phyloP scores from a whole-genome alignment of 2,888 invertebrate genomes.

The Conus canariensis region DNA sequence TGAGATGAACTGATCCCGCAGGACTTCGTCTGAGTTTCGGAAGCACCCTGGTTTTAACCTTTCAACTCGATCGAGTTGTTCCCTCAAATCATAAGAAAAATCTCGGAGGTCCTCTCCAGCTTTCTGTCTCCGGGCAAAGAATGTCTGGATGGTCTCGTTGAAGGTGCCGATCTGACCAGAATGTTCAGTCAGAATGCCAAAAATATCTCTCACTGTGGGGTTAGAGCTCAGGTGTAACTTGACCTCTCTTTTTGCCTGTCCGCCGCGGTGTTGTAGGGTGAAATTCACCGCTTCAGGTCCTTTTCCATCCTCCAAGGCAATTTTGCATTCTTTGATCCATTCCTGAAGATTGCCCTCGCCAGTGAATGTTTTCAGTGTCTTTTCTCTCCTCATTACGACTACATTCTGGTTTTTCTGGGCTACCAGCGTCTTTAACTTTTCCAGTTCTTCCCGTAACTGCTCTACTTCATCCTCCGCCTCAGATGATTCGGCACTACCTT shows the following conservation, averaged over 20 bases:
- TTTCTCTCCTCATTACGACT: not conserved
- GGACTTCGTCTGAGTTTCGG: not conserved
- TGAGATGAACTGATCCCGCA: not conserved
- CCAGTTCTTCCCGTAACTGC: not conserved
- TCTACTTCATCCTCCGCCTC: too few species aligned
- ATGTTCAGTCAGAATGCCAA: not conserved
- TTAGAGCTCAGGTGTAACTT: not conserved
- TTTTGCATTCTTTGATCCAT: not conserved
- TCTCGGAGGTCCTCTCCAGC: not conserved
- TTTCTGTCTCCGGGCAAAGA: not conserved
- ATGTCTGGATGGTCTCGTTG: not conserved
- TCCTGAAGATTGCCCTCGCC: not conserved
- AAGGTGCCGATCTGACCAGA: not conserved
- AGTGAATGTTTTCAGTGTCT: not conserved
- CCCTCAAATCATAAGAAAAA: not conserved
- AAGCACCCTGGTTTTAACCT: not conserved
- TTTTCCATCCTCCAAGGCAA: not conserved
- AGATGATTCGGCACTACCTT: too few species aligned
- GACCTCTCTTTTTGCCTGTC: not conserved
- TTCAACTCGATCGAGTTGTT: not conserved
- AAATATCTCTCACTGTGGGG: not conserved
- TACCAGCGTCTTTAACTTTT: not conserved
- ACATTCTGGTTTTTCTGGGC: not conserved
- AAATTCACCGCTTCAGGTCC: not conserved
- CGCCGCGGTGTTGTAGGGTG: not conserved